Conservation (phyloP, 2,797 vertebrate genomes). For the Coracias cyanogaster region DNA sequence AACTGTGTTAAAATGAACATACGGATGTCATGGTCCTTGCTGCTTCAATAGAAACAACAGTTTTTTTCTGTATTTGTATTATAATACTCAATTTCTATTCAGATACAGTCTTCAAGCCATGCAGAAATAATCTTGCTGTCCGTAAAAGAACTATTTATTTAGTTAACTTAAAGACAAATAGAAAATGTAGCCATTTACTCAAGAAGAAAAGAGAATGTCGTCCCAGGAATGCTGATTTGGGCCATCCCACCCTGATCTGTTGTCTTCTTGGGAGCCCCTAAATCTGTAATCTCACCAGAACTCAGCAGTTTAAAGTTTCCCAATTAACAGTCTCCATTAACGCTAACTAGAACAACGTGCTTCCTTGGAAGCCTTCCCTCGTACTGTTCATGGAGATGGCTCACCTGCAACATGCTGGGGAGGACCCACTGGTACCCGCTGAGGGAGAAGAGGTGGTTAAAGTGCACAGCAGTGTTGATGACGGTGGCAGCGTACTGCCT, state of each 20-base stretch:
- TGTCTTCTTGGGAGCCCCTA: not conserved
- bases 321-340: not conserved
- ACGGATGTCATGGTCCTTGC: not conserved
- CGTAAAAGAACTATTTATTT: not conserved
- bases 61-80: not conserved
- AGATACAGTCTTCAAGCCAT: not conserved
- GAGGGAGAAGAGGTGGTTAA: constrained; percentile 98
- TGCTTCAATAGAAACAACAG: not conserved
- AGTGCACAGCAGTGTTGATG: constrained; percentile 98
- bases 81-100: not conserved
- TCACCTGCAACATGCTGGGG: constrained; percentile 96
- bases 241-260: not conserved
- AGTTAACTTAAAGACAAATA: not conserved
- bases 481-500: constrained; percentile 96
- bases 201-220: not conserved
- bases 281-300: not conserved
- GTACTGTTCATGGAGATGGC: not conserved
- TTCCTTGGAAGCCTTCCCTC: accelerated
- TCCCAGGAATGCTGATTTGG: not conserved
- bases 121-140: not conserved
- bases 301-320: not conserved
- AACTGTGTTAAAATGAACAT: not conserved
- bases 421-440: constrained; percentile 99
- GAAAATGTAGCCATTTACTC: not conserved
- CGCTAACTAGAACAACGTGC: too few relatives aligned